Percentiles rank a stretch among this genome's conserved stretches.
Conservation (phyloP, 1,140 invertebrate genomes). For the Aphelenchoides fujianensis region DNA sequence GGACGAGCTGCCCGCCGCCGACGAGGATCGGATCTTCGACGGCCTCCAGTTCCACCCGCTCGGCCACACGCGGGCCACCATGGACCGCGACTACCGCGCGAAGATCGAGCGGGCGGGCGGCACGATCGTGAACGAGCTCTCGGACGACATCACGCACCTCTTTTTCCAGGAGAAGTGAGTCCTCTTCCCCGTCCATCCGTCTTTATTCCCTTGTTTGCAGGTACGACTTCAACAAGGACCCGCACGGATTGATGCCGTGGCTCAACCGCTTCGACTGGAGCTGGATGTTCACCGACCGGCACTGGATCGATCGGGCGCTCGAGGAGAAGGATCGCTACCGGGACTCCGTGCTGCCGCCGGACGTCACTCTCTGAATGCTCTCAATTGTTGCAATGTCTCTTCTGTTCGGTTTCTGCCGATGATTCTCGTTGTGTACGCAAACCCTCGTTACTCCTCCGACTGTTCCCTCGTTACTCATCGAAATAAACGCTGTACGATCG, state of each 20-base stretch:
- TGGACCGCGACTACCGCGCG: constrained; percentile 4
- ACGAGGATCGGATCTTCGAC: constrained; percentile 4
- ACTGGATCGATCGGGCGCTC: constrained; percentile 44
- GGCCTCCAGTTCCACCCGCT: constrained; percentile 17
- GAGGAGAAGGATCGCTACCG: constrained; percentile 39
- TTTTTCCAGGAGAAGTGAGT: constrained; percentile 39
- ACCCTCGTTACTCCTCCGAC: no score
- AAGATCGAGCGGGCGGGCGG: constrained; percentile 39
- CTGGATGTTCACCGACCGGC: constrained; percentile 24
- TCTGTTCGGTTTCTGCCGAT: no score
- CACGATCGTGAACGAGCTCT: constrained; percentile 12
- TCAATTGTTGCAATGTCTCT: no score
- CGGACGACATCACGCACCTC: constrained; percentile 36
- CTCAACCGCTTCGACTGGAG: constrained; percentile 19
- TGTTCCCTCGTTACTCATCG: no score
- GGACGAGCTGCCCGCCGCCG: neutral
- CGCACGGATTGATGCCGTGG: constrained; percentile 19
- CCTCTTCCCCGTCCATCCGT: neutral
- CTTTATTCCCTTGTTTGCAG: no score
- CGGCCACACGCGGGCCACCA: neutral
- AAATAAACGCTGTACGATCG: no score
- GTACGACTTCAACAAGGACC: constrained; percentile 31
- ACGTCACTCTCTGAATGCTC: neutral
- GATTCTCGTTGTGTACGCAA: no score
- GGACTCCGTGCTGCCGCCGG: neutral